phyloP scores from a whole-genome alignment of 1,140 invertebrate species.

The Papilio polyxenes region DNA sequence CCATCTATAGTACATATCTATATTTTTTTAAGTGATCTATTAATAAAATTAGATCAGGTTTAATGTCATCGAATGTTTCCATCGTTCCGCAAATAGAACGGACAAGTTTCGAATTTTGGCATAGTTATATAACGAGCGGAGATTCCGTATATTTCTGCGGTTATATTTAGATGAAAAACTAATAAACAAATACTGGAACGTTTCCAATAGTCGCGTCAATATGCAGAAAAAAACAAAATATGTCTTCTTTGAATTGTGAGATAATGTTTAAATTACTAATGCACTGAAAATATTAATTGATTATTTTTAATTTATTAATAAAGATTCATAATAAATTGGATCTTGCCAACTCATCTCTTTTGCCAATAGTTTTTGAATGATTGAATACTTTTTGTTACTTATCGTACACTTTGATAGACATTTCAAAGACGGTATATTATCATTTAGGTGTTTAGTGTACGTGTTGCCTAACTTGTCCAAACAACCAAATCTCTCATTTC shows the following conservation, averaged over 20 bases:
- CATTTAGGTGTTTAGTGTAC: no score
- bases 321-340: background rate
- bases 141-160: slow-evolving; percentile 45
- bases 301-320: background rate
- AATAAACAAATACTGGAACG: slow-evolving; percentile 63
- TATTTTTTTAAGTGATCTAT: background rate
- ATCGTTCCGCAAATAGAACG: slow-evolving; percentile 22
- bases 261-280: background rate
- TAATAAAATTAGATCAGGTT: slow-evolving; percentile 32
- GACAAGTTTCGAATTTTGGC: slow-evolving; percentile 16
- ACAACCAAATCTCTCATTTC: no score
- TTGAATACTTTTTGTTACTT: background rate
- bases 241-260: background rate
- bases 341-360: background rate
- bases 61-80: slow-evolving; percentile 18
- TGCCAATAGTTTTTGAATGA: background rate
- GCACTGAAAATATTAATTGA: background rate
- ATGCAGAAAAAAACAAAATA: background rate
- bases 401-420: background rate
- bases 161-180: slow-evolving; percentile 51
- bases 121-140: slow-evolving; percentile 22
- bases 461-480: no score
- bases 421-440: background rate
- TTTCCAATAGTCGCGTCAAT: slow-evolving; percentile 52
- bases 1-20: background rate